Evolutionary conservation across 2,888 invertebrate species (phyloP), one percentile per base, ranked within the genome.

Genomic region (Ectemnius lituratus): DNA sequence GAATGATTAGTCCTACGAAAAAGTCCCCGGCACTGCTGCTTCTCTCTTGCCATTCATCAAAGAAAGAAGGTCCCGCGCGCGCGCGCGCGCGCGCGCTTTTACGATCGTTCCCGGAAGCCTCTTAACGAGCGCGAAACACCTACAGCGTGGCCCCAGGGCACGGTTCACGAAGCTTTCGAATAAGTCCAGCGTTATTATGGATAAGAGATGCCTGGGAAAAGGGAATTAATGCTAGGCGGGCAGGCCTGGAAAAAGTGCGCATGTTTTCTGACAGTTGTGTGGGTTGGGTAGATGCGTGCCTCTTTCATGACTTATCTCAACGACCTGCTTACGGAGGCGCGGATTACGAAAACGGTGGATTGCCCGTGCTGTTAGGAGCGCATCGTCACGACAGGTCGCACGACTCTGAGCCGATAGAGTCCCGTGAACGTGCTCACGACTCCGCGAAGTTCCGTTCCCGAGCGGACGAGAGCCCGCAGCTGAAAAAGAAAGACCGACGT

Each of bases 361-460:
- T 73, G 69, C 61, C 76, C 73, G 75, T 83, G 83, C 81, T 78
- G 81, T 83, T 82, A 76, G 71, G 67, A 67, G 76, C 74, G 78
- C 81, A 75, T 37, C 37, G 75, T 80, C 81, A 77, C 80, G 83
- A 83, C 83, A 80, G 74, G 77, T 83, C 81, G 78, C 78, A 81
- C 76, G 83, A 70, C 69, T 63, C 52, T 14, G n/a, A 4, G 52
- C 16, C 52, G 52, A 52, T 62, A 67, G 73, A 70, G 66, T 37
- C 37, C 37, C 37, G 37, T 11, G 37, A 37, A 61, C 69, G 84
- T 81, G 84, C 69, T 75, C 84, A 74, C 63, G 75, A 65, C 73
- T 37, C 81, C 84, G 83, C 79, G 81, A 82, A 84, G 80, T 84
- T 84, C 84, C 83, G 83, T 84, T 83, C 76, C 82, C 83, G 73